These are phyloP conservation scores for Chelon labrosus DNA, from an alignment of 2,797 vertebrate genomes.

Conservation along the genomic window DNA sequence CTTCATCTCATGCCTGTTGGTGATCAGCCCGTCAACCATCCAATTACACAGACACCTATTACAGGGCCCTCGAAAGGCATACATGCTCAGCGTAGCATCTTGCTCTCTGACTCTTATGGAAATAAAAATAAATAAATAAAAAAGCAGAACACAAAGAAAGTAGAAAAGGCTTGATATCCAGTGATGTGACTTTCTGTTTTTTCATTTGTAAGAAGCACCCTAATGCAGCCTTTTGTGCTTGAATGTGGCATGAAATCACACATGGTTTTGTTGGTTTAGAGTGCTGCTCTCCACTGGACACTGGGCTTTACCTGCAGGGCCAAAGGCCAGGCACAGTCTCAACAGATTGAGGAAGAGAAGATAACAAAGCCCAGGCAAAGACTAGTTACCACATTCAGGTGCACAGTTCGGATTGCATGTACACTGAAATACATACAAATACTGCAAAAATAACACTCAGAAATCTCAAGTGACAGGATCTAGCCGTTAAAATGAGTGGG, in stretches of 20 bases:
- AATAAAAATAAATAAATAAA: conserved; percentile 17
- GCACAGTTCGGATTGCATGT: conserved; percentile 2
- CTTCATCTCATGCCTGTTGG: conserved; percentile 54
- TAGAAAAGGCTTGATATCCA: conserved; percentile 25
- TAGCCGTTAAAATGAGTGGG: conserved; percentile 31
- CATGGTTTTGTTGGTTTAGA: conserved; percentile 14
- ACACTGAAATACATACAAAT: no score
- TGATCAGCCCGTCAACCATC: conserved; percentile 50
- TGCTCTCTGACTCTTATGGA: neutral
- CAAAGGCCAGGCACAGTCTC: conserved; percentile 8
- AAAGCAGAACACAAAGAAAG: conserved; percentile 1
- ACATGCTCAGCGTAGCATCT: conserved; percentile 29
- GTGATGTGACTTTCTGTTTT: neutral
- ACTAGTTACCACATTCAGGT: conserved; percentile 5
- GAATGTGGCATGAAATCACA: no score
- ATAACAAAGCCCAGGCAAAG: neutral
- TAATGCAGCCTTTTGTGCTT: conserved; percentile 6
- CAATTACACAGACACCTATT: conserved; percentile 57
- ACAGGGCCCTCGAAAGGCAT: conserved; percentile 28
- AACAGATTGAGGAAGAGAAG: conserved; percentile 2
- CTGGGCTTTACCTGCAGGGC: conserved; percentile 29
- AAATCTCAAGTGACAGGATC: conserved; percentile 6
- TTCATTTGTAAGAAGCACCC: neutral
- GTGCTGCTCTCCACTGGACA: conserved; percentile 31
- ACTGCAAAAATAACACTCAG: neutral